Evolutionary conservation across 2,888 invertebrate genomes (phyloP), one percentile per base, ranked within the genome.

Genomic region (Sericinus montela): DNA sequence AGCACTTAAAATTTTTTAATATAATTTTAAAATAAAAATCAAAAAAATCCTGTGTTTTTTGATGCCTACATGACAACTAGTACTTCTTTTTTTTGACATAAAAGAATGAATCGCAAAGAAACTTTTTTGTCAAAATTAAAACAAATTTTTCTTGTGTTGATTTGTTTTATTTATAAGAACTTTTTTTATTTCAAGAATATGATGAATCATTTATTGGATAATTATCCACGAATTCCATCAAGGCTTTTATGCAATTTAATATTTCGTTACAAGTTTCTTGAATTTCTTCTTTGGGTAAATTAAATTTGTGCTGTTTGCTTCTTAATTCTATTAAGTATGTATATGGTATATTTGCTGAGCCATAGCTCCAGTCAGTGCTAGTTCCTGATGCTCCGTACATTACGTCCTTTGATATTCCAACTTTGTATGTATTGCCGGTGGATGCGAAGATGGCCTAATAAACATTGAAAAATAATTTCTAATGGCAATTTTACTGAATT

Each of bases 341-440:
- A 63, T 63, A 86, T 0, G 85, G 87, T 14, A 86, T 81, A 3
- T 74, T 67, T 0, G 75, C 79, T n/a, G 51, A 65, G 0, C 79
- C 80, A 53, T 85, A 78, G 30, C 79, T 73, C 69, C 78, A 86
- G 45, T 87, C 87, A 13, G 75, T 75, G 55, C 85, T 87, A 15
- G 86, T 85, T 1, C 87, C 85, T 0, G 84, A 65, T 0, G 85
- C 85, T 7, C 71, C 72, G 44, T 83, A 83, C 82, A 87, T 82
- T 1, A 86, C 79, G 38, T 86, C 86, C 51, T 70, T 76, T 3
- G 86, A 86, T 57, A 82, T 72, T 9, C 86, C 86, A 10, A 86
- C 86, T 56, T 81, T 85, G 55, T 87, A 87, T 1, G 65, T 82
- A 38, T 73, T 78, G 1, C 84, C 80, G 52, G 65, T 79, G n/a